Evolutionary conservation across 2,113 vertebrate genomes (phyloP).

Genomic region (Mixornis gularis): DNA sequence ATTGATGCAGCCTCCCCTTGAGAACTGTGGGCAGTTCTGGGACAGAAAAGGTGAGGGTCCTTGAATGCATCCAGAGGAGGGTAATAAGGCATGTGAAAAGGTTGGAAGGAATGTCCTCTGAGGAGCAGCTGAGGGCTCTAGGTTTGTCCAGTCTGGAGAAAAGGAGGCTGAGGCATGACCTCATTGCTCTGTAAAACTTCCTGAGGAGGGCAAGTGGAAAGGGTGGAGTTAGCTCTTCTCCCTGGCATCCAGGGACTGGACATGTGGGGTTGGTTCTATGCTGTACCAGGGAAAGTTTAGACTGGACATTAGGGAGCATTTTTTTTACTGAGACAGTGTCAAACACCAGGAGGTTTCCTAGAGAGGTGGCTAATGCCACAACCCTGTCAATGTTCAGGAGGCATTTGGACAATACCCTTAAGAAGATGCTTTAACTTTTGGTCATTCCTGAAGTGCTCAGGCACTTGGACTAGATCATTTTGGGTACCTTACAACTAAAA

Average conservation of each 20-base stretch:
- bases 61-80: neutral
- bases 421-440: neutral
- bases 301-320: neutral
- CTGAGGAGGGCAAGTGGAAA: neutral
- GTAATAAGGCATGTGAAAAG: accelerated
- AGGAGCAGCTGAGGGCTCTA: neutral
- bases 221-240: neutral
- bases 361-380: neutral
- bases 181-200: neutral
- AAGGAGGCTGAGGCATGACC: neutral
- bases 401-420: neutral
- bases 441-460: neutral
- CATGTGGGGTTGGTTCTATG: neutral
- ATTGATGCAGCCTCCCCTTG: neutral
- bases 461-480: neutral
- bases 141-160: neutral
- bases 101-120: neutral
- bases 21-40: neutral
- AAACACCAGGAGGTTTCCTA: neutral
- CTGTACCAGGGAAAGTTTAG: neutral
- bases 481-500: neutral
- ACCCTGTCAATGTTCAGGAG: neutral
- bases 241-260: no score
- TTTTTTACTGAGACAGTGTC: neutral
- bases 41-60: neutral